phyloP scores from a whole-genome alignment of 1,140 invertebrate species.

The Pachyrhynchus sulphureomaculatus region DNA sequence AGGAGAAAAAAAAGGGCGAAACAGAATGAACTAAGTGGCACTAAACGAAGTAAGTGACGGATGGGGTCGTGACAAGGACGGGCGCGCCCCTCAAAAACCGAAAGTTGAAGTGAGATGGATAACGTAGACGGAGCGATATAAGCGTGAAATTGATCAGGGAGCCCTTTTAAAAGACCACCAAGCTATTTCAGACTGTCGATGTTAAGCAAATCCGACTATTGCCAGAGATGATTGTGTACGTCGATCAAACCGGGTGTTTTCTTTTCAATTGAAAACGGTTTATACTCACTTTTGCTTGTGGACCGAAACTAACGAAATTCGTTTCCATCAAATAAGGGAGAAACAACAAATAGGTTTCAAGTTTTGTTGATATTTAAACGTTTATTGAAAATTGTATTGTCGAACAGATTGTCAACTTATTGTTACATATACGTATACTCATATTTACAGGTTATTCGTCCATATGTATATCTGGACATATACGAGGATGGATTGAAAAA shows the following conservation, averaged over 20 bases:
- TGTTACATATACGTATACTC: no score
- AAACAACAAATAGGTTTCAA: no score
- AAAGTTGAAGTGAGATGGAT: conserved; percentile 29
- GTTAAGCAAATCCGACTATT: conserved; percentile 44
- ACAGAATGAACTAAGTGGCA: conserved; percentile 48
- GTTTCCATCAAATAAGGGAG: no score
- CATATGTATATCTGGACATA: no score
- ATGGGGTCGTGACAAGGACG: conserved; percentile 38
- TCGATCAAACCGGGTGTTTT: conserved; percentile 36
- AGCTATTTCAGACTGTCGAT: conserved; percentile 44
- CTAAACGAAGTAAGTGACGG: conserved; percentile 51
- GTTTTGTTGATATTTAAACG: no score
- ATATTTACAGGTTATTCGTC: no score
- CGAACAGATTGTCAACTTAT: no score
- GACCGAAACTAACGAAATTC: no score
- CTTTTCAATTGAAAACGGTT: conserved; percentile 20
- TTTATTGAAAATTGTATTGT: no score
- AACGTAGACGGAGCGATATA: conserved; percentile 43
- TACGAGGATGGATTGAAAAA: no score
- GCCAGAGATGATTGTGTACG: conserved; percentile 36
- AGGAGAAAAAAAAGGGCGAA: conserved; percentile 40
- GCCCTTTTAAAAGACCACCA: conserved; percentile 40
- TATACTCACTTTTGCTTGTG: no score
- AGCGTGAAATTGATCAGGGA: conserved; percentile 49
- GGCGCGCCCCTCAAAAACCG: background rate